phyloP scores from a whole-genome alignment of 2,888 invertebrate species.

The Ernsta delagoae region DNA sequence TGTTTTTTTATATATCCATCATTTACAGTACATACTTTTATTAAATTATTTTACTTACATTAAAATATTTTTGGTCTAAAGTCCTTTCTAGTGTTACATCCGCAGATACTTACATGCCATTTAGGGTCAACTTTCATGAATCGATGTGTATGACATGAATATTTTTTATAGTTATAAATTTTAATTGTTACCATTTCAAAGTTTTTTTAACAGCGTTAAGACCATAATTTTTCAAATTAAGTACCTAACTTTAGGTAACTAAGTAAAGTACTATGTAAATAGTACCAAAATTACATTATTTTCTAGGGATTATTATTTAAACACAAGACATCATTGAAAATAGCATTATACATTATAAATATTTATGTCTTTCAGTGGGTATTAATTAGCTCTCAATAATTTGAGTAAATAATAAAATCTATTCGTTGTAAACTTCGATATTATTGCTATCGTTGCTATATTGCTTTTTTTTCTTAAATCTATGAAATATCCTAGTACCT shows the following conservation, averaged over 20 bases:
- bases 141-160: too few relatives aligned
- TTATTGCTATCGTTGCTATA: constrained; percentile 65
- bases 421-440: constrained; percentile 72
- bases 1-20: too few relatives aligned
- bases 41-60: too few relatives aligned
- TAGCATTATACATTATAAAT: constrained; percentile 27
- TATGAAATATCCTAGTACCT: constrained; percentile 38
- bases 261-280: not conserved
- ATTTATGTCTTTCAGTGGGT: constrained; percentile 22
- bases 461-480: constrained; percentile 49
- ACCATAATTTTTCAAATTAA: not conserved
- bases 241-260: not conserved
- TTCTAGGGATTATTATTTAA: too few relatives aligned
- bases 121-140: too few relatives aligned
- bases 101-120: too few relatives aligned
- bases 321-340: not conserved
- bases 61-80: too few relatives aligned
- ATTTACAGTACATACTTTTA: too few relatives aligned
- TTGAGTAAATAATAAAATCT: constrained; percentile 51
- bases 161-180: not conserved
- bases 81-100: too few relatives aligned
- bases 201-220: not conserved
- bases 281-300: too few relatives aligned
- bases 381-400: constrained; percentile 12
- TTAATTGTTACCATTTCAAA: not conserved